A percentile compares a stretch with the other conserved stretches of the same genome.
These are phyloP conservation scores for Perccottus glenii DNA, from an alignment of 2,113 vertebrate genomes.

Conservation along the genomic window DNA sequence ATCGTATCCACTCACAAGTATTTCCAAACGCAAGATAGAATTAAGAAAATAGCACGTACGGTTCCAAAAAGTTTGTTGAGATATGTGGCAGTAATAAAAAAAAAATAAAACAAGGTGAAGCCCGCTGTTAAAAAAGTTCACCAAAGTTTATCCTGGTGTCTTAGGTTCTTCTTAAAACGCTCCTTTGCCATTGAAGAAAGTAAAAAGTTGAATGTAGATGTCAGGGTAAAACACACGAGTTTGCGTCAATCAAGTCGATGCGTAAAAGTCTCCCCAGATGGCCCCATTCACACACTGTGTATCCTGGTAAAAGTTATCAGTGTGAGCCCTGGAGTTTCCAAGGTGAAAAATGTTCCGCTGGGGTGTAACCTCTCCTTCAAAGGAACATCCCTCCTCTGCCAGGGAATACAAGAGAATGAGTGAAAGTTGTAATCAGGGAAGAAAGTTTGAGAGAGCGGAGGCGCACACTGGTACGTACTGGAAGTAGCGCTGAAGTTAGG, in stretches of 20 bases:
- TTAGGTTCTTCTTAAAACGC: constrained; percentile 34
- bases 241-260: constrained; percentile 51
- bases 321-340: constrained; percentile 37
- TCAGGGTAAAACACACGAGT: constrained; percentile 11
- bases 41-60: neutral
- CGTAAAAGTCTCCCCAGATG: constrained; percentile 56
- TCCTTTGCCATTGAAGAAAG: constrained; percentile 34
- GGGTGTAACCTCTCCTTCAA: constrained; percentile 53
- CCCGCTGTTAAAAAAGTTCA: constrained; percentile 48
- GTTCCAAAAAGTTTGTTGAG: constrained; percentile 27
- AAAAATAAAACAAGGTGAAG: constrained; percentile 13
- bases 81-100: neutral
- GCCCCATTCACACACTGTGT: constrained; percentile 45
- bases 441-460: constrained; percentile 61
- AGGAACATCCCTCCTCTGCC: constrained; percentile 57
- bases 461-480: constrained; percentile 58
- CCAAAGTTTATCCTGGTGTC: constrained; percentile 54
- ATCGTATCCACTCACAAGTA: constrained; percentile 73
- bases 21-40: constrained; percentile 11
- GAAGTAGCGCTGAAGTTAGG: constrained; percentile 70
- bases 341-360: constrained; percentile 54
- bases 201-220: neutral
- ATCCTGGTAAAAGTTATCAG: constrained; percentile 40
- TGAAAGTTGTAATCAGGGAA: constrained; percentile 40
- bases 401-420: constrained; percentile 9